phyloP scores from a whole-genome alignment of 2,888 invertebrate genomes.

The Plagodis dolabraria region DNA sequence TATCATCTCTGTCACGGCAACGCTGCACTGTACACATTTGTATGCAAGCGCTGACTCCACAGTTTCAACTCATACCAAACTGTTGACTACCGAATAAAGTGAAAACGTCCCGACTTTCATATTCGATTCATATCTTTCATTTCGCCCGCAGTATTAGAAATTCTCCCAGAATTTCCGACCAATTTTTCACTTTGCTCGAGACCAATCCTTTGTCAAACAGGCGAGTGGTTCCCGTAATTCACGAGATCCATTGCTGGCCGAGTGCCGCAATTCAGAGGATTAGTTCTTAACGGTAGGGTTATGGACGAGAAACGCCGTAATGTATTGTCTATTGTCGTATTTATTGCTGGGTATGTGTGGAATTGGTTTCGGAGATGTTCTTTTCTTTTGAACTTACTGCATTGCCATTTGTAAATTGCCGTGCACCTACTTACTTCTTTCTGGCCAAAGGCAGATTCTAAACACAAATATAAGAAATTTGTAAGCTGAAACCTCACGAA shows the following conservation, averaged over 20 bases:
- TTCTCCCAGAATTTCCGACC: conserved; percentile 34
- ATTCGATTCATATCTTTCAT: conserved; percentile 31
- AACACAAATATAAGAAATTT: too few species aligned
- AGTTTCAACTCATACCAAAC: conserved; percentile 18
- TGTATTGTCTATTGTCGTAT: conserved; percentile 34
- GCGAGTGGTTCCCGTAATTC: conserved; percentile 36
- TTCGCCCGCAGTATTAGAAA: conserved; percentile 31
- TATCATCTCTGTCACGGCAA: background rate
- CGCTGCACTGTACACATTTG: conserved; percentile 12
- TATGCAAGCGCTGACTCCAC: conserved; percentile 16
- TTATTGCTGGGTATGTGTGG: conserved; percentile 29
- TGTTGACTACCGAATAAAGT: conserved; percentile 13
- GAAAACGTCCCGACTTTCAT: conserved; percentile 28
- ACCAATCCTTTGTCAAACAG: conserved; percentile 36
- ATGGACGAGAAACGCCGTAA: conserved; percentile 34
- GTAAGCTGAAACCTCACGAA: too few species aligned
- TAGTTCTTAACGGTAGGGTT: conserved; percentile 34
- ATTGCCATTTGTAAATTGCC: background rate
- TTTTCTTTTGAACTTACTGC: conserved; percentile 26
- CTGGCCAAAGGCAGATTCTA: too few species aligned
- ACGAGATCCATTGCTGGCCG: conserved; percentile 37
- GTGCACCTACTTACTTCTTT: background rate
- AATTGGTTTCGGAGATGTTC: conserved; percentile 23
- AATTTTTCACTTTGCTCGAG: conserved; percentile 35
- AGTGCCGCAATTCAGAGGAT: conserved; percentile 36